Conservation (phyloP, 2,113 vertebrate genomes). For the Alouatta palliata region DNA sequence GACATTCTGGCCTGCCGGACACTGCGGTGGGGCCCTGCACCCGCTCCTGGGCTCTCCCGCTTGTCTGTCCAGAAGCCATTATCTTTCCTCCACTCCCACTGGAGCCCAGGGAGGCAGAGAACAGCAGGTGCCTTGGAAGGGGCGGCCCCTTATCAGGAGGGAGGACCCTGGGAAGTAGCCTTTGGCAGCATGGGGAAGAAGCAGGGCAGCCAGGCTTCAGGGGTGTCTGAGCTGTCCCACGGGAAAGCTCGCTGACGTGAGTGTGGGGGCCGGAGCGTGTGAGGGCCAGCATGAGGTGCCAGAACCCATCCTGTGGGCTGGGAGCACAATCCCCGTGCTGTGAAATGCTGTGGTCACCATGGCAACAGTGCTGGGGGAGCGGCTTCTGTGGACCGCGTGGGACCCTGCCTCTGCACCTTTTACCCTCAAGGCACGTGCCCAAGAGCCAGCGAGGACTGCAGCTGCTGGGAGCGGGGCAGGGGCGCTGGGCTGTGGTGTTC, state of each 20-base stretch:
- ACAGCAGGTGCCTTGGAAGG: not conserved
- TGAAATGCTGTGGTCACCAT: conserved; percentile 80
- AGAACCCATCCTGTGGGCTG: conserved; percentile 73
- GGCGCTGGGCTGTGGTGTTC: not conserved
- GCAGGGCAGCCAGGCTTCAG: not conserved
- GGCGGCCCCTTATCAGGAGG: not conserved
- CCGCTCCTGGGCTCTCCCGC: not conserved
- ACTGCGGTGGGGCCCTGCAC: not conserved
- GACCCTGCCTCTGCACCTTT: conserved; percentile 73
- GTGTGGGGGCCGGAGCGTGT: not conserved
- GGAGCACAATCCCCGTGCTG: conserved; percentile 68
- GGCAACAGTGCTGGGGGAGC: conserved; percentile 80
- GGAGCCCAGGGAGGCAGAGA: not conserved
- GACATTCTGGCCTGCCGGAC: not conserved
- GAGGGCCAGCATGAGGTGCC: conserved; percentile 54
- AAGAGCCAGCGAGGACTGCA: not conserved
- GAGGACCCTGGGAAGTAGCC: not conserved
- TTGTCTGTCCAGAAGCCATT: not conserved
- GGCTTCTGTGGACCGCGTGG: conserved; percentile 80
- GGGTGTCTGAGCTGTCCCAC: not conserved
- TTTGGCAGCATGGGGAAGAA: not conserved
- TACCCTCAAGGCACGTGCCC: not conserved
- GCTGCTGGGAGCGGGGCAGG: not conserved
- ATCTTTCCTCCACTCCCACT: not conserved
- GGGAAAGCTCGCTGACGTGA: not conserved